Evolutionary conservation across 92 coral and sea anemone genomes (phyloP), one percentile per base, ranked within the genome.

Genomic region (Porites divaricata): DNA sequence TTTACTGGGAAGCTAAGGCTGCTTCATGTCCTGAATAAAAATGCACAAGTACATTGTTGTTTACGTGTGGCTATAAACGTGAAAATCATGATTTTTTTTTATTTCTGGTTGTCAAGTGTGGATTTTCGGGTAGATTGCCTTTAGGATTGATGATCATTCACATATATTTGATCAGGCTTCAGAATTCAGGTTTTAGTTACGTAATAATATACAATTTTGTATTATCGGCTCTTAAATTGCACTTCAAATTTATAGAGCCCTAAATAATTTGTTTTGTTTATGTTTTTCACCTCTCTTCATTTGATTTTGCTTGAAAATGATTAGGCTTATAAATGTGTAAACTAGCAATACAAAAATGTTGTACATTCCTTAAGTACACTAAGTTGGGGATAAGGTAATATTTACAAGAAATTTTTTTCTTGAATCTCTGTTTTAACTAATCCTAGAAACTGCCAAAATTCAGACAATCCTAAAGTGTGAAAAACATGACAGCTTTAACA

Each of bases 91-190:
- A 71, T 14, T 17, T 28, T 16, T 49, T 48, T 41, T 14, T 45
- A 80, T 68, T 69, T 70, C 76, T 65, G 83, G 70, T 64, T 65
- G 73, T 8, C 73, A 65, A 21, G 9, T 49, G 19, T 24, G 16
- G 35, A 54, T 78, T 22, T 50, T 21, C 9, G 6, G 28, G 8
- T 48, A 41, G 1, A 11, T 19, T 80, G 73, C 67, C 85, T 68
- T 51, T 67, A 61, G 56, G 63, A 54, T 78, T 65, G 25, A 78
- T 77, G 26, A 56, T 49, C 72, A 75, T 84, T 84, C 74, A 49
- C 24, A 67, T 50, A 35, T 85, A 7, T 85, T 63, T 77, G 24
- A 83, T 53, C 50, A 25, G 41, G 53, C 68, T 70, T 41, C 53
- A 69, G 63, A 25, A 35, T 26, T 70, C 67, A 20, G 23, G 63